Conservation (phyloP, 1,140 invertebrate species). For the Diorhabda sublineata region DNA sequence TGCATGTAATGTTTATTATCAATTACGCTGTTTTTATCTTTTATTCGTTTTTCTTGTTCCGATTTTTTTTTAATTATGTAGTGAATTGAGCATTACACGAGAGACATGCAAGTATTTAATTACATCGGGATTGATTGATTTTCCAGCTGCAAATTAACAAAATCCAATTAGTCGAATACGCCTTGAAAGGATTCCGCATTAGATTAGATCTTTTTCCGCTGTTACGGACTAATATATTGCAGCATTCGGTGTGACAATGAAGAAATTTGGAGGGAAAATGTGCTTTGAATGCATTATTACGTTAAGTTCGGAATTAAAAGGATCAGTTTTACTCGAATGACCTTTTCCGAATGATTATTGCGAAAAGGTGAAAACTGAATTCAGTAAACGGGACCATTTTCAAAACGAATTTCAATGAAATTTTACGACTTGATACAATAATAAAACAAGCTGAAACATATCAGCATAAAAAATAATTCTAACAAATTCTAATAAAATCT, state of each 20-base stretch:
- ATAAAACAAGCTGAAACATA: too few relatives aligned
- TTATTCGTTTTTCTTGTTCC: too few relatives aligned
- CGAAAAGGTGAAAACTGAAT: neutral
- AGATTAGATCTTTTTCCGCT: neutral
- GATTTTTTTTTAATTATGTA: too few relatives aligned
- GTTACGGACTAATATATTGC: neutral
- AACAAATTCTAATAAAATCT: too few relatives aligned
- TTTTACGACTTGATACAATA: too few relatives aligned
- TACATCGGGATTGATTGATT: slow-evolving; percentile 6
- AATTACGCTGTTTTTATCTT: too few relatives aligned
- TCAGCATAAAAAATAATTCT: too few relatives aligned
- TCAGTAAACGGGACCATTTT: neutral
- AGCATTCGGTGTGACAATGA: slow-evolving; percentile 1
- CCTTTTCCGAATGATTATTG: neutral
- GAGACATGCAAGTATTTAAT: slow-evolving; percentile 7
- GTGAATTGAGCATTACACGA: neutral
- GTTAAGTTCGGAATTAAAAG: neutral
- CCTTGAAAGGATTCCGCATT: slow-evolving; percentile 4
- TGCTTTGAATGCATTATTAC: slow-evolving; percentile 2
- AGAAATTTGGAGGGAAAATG: slow-evolving; percentile 2
- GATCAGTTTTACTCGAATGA: slow-evolving; percentile 1
- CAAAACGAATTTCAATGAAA: too few relatives aligned
- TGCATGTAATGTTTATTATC: too few relatives aligned
- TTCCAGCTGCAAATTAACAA: slow-evolving; percentile 3
- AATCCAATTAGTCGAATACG: slow-evolving; percentile 4